Evolutionary conservation across 1,140 invertebrate species (phyloP), one percentile per base, ranked within the genome.

Genomic region (Ectropis grisescens): DNA sequence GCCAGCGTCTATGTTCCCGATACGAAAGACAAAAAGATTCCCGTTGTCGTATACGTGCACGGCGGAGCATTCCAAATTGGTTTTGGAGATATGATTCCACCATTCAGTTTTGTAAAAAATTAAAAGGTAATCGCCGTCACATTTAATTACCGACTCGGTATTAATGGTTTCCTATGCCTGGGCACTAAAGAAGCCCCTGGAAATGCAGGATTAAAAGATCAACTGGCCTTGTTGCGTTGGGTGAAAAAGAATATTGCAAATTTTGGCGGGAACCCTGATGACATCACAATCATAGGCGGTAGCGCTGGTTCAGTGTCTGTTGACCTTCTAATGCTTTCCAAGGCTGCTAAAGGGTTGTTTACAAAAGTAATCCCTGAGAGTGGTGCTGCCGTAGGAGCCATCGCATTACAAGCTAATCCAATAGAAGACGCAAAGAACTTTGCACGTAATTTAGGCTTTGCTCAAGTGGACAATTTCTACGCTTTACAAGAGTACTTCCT

Each of bases 361-460:
- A 41, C 50, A 9, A 71, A 60, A 39, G 67, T 57, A 6, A 68
- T 75, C 9, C 41, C 57, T 4, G 58, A 69, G 31, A 71, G 70
- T 28, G 62, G 70, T 2, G 36, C 49, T 0, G 50, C 37, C 35
- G 11, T 55, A 11, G 47, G 50, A 2, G 34, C 31, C 11, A 57
- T 47, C 36, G 42, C 35, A 27, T 25, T 70, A 16, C 58, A 66
- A 39, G 14, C 41, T 9, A 53, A 64, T 40, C 69, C 69, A 1
- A 28, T 62, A 7, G 14, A 57, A 29, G 56, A 43, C 29, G 69
- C 69, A n/a, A 59, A 56, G 41, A 33, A 37, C 27, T 64, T 49
- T 32, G 64, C 57, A 9, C 41, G 39, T 29, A 15, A 40, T n/a
- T 27, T 64, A 26, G 41, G 52, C 10, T 60, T 59, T 23, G 30